These are phyloP conservation scores for Aleadryas rufinucha DNA, from an alignment of 2,113 vertebrate genomes.

Conservation along the genomic window DNA sequence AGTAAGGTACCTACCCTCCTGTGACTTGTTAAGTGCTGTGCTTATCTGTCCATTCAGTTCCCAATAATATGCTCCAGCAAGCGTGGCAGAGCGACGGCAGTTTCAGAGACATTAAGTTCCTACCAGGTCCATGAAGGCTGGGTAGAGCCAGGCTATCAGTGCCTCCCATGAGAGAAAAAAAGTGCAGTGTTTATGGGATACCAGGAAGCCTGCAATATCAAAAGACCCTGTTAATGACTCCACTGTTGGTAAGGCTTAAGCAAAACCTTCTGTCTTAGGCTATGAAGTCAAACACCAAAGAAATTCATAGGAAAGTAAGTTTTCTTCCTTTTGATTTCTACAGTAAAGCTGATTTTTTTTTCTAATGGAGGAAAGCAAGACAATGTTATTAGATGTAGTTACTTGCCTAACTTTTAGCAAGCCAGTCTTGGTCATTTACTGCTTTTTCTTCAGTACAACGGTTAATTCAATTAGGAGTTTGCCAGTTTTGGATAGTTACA, in stretches of 20 bases:
- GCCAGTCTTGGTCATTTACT: not conserved
- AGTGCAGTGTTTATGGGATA: not conserved
- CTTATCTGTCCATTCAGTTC: not conserved
- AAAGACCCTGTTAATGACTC: not conserved
- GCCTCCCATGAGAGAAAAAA: not conserved
- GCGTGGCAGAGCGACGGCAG: fast-evolving
- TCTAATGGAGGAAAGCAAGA: not conserved
- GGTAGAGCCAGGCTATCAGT: not conserved
- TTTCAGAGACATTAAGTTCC: not conserved
- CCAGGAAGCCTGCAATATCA: not conserved
- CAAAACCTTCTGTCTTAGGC: not conserved
- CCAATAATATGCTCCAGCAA: not conserved
- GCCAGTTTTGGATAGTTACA: not conserved
- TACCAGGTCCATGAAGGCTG: not conserved
- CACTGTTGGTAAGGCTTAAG: not conserved
- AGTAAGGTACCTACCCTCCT: not conserved
- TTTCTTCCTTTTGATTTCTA: not conserved
- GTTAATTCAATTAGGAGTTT: not conserved
- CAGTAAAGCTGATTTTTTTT: not conserved
- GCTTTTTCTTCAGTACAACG: not conserved
- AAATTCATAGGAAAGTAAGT: not conserved
- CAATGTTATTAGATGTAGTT: not conserved
- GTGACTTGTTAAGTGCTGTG: not conserved
- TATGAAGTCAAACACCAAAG: not conserved
- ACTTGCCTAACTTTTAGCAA: not conserved